A percentile compares a stretch with the other conserved stretches of the same genome.
Conservation (phyloP, 2,113 vertebrate species). For the Amblyopsis rosae region DNA sequence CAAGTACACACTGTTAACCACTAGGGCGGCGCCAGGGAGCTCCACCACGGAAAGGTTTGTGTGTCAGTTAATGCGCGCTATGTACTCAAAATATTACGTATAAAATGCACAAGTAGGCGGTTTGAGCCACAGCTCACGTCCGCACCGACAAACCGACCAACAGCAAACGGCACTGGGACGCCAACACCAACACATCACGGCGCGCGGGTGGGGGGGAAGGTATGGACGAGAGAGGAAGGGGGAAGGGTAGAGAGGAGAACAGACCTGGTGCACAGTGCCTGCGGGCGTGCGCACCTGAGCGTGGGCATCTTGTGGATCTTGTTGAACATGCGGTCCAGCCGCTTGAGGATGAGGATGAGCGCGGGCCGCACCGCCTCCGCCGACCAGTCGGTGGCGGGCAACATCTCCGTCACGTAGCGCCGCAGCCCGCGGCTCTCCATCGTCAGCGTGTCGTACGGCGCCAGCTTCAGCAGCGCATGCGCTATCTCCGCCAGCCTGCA, state of each 20-base stretch:
- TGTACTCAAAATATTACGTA: too few species aligned
- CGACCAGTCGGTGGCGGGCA: conserved; percentile 98
- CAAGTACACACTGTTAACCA: conserved; percentile 19
- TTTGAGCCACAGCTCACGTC: too few species aligned
- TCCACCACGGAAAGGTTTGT: too few species aligned
- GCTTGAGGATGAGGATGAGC: conserved; percentile 97
- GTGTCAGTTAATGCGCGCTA: too few species aligned
- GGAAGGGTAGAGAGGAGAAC: conserved; percentile 52
- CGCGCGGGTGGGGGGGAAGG: conserved; percentile 33
- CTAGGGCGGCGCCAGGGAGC: not conserved
- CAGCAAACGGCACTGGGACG: not conserved
- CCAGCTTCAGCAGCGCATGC: conserved; percentile 95
- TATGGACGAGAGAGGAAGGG: conserved; percentile 32
- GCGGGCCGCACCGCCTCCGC: conserved; percentile 94
- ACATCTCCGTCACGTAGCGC: conserved; percentile 97
- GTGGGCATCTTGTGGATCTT: conserved; percentile 99
- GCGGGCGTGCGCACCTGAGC: conserved; percentile 89
- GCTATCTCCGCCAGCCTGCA: conserved; percentile 93
- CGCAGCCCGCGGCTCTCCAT: conserved; percentile 97
- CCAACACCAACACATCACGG: conserved; percentile 57
- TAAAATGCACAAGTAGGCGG: too few species aligned
- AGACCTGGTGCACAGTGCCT: conserved; percentile 79
- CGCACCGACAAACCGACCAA: not conserved
- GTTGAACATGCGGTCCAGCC: conserved; percentile 99
- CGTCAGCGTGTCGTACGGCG: conserved; percentile 95